Evolutionary conservation across 2,797 vertebrate species (phyloP).

Genomic region (Cottoperca gobio): DNA sequence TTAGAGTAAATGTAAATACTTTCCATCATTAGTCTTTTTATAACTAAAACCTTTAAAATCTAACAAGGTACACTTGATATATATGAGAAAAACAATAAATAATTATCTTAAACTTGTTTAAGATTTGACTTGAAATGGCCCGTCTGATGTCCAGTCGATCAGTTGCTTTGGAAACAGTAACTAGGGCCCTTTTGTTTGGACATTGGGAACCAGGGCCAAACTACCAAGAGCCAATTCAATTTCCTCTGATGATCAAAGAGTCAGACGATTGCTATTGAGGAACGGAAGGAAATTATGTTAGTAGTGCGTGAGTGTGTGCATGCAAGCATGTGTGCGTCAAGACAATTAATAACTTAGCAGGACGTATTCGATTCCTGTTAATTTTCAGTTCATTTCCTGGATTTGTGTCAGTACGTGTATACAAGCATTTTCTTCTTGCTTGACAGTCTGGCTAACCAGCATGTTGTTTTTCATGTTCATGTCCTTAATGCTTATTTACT

Average conservation of each 20-base stretch:
- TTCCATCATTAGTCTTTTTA: background rate
- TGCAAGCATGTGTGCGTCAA: constrained; percentile 12
- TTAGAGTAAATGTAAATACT: background rate
- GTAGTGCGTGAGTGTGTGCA: background rate
- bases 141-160: background rate
- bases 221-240: constrained; percentile 52
- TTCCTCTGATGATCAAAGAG: constrained; percentile 57
- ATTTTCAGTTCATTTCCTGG: constrained; percentile 41
- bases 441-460: background rate
- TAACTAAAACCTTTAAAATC: background rate
- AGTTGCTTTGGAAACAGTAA: constrained; percentile 44
- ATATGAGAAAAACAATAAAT: background rate
- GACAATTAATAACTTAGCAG: constrained; percentile 36
- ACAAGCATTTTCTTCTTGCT: constrained; percentile 19
- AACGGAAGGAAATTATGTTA: constrained; percentile 47
- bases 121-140: background rate
- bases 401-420: constrained; percentile 23
- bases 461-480: background rate
- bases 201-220: constrained; percentile 14
- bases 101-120: background rate
- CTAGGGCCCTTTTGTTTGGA: constrained; percentile 30
- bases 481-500: background rate
- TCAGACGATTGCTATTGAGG: constrained; percentile 42
- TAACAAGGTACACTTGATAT: background rate
- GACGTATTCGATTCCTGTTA: constrained; percentile 52